Base-by-base conservation (phyloP, 2,888 invertebrate species). In the Baronia brevicornis region DNA sequence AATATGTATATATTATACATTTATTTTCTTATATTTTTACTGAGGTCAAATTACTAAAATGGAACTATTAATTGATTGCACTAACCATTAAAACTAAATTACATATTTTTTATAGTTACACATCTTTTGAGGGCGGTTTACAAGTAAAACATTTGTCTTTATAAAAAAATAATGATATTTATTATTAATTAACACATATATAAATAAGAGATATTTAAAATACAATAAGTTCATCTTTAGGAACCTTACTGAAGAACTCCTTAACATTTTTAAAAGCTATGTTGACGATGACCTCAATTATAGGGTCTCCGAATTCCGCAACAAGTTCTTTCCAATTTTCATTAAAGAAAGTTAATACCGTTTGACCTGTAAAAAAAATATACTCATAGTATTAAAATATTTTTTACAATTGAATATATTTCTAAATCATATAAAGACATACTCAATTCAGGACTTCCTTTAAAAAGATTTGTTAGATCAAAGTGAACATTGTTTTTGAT, bases 391-490 rank as follows among this genome's bases (percentile, higher is more conserved):
- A 9, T 13, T 24, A 24, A 8, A 17, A 36, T 19, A 23, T 34
- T 14, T 7, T 9, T 23, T 25, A 33, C 23, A 35, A 24, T 26
- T 3, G 8, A 11, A 3, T 8, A 2, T 3, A 7, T 2, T 24
- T 3, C 3, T 13, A 6, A 29, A 24, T 2, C 7, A 20, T 3
- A 5, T 14, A 7, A 11, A 28, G 37, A 66, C 75, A 69, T 48
- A 77, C 75, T 69, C 5, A 77, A 33, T 46, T 63, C 53, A n/a
- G 69, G 57, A 31, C 58, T 75, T 38, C 73, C 77, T 46, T 70
- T 46, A 36, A 77, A 73, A 12, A 78, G 54, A 39, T 78, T 74
- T 0, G 69, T 67, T 2, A 74, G 43, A 2, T 38, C 29, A 34
- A 73, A 77, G 0, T 46, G 48, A 1, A 74, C 61, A 45, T 29